Base-by-base conservation (phyloP, 1,140 invertebrate genomes). In the Harpegnathos saltator region DNA sequence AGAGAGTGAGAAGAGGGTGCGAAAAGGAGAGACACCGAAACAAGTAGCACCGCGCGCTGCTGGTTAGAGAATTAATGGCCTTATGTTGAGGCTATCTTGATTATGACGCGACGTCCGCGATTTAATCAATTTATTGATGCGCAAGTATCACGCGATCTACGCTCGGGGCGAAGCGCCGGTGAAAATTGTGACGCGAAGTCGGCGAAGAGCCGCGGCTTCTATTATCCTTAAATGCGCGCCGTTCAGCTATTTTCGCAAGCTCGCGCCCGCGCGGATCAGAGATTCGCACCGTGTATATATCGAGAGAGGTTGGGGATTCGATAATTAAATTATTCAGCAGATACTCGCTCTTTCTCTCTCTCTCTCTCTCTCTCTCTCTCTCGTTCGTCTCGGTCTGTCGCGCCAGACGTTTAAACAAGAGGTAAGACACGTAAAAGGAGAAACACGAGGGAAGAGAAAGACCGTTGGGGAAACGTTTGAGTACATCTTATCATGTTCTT, bases 1-100 rank as follows among this genome's bases (percentile, higher is more conserved):
- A 19, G 61, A 17, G 33, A 75, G 62, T 7, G 33, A 33, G 9
- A 44, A 17, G 0, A 73, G 38, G 74, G 29, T 9, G 38, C 38
- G 38, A 44, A 9, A 17, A n/a, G 24, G 61, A 17, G 33, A 75
- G 62, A 66, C 73, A 81, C 83, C 83, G 59, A 77, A 87, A 69
- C 63, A 63, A 62, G 62, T 85, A 69, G 58, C 54, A 44, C 56
- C 63, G 73, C 83, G 73, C 83, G 80, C 69, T 84, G 48, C 61
- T 66, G 62, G 38, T 58, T 52, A 22, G 22, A 80, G 65, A 24
- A 80, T 80, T 80, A 80, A 80, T 58, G 26, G 75, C 75, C 52
- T 69, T 80, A 58, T 80, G 75, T 69, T 80, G 71, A 58, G 54
- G 52, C 65, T 80, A 80, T 80, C 75, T 71, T 71, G 75, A 80